Percentiles rank a stretch among this genome's conserved stretches.
Evolutionary conservation across 2,797 vertebrate species (phyloP).

Genomic region (Thamnophis elegans): DNA sequence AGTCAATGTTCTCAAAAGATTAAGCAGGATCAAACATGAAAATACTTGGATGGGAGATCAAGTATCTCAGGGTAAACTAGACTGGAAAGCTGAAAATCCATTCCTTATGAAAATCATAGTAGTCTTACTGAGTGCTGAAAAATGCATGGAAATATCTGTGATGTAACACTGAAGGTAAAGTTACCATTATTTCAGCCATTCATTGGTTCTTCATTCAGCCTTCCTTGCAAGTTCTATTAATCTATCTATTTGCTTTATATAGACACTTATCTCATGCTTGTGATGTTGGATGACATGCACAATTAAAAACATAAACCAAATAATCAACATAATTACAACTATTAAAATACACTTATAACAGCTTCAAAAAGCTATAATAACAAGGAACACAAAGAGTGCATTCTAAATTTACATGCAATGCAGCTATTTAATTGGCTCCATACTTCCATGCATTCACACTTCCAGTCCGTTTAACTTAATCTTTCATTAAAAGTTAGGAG

Average conservation of each 20-base stretch:
- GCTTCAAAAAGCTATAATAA: neutral
- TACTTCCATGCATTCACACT: neutral
- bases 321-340: neutral
- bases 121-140: neutral
- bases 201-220: neutral
- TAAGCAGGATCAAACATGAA: neutral
- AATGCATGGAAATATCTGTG: neutral
- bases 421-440: neutral
- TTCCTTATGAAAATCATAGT: neutral
- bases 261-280: neutral
- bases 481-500: neutral
- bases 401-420: neutral
- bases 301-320: neutral
- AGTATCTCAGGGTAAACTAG: neutral
- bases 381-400: neutral
- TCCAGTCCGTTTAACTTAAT: neutral
- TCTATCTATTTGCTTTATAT: neutral
- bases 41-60: neutral
- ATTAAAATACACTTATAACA: neutral
- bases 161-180: neutral
- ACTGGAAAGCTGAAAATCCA: neutral
- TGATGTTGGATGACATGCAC: neutral
- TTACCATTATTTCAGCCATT: neutral
- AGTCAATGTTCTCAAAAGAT: neutral
- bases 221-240: neutral